Base-by-base conservation (phyloP, 2,113 vertebrate species). In the Poicephalus gulielmi region DNA sequence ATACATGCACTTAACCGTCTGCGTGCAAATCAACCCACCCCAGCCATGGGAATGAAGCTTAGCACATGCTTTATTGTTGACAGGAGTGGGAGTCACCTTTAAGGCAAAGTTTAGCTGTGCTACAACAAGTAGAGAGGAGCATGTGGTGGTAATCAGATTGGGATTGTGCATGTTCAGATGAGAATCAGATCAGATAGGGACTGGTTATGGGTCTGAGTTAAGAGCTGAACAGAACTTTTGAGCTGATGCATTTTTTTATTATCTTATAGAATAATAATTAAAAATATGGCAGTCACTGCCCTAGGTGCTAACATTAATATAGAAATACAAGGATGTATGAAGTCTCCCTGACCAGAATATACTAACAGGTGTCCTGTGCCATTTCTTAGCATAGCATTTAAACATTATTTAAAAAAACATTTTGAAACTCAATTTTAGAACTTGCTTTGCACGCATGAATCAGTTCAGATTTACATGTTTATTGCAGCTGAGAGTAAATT, bases 401-500 rank as follows among this genome's bases (percentile, higher is more conserved):
- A 87, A 33, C 28, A 50, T 67, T 46, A 73, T 69, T 89, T 74
- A 18, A 49, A 93, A 93, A 92, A 87, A 47, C 0, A 1, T 24
- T 90, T 88, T 62, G 86, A 39, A 89, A 75, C 37, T 92, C 70
- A 53, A 11, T 92, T 78, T 96, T 91, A 78, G 67, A 92, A 92
- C 66, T 83, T 30, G 37, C 19, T 96, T 94, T 94, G 81, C 70
- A 74, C 76, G 78, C 57, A 25, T 63, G 70, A 89, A 77, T 92
- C 53, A 18, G 74, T 84, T 85, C 53, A 77, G 63, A 92, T 97
- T 89, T 95, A 89, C 74, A 77, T 84, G 84, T 92, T 92, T 95
- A 89, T 89, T 89, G 77, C 81, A 91, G 81, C 57, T 82, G 73
- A 73, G 69, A 91, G 69, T 90, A 93, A 92, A 89, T 71, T 80